These are phyloP conservation scores for Odontomachus brunneus DNA, from an alignment of 1,140 invertebrate species.

Conservation along the genomic window DNA sequence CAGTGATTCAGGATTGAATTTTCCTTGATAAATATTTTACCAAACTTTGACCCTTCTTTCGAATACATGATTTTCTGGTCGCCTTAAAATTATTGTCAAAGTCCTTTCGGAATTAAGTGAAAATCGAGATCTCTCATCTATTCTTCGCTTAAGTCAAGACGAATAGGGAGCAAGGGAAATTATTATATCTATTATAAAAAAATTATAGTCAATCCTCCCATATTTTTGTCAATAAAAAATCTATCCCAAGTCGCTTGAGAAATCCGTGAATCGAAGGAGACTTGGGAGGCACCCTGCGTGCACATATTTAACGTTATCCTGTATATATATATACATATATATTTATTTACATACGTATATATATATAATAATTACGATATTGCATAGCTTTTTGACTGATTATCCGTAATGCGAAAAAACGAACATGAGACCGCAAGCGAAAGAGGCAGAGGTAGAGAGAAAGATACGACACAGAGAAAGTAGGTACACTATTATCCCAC, in stretches of 20 bases:
- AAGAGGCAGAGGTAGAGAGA: neutral
- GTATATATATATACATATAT: slow-evolving; percentile 71
- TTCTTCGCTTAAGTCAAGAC: too few species aligned
- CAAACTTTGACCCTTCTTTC: too few species aligned
- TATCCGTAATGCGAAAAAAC: slow-evolving; percentile 79
- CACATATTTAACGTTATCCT: slow-evolving; percentile 75
- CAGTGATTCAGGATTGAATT: too few species aligned
- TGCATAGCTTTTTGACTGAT: slow-evolving; percentile 85
- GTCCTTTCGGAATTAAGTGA: too few species aligned
- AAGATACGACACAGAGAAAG: slow-evolving; percentile 42
- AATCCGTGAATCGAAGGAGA: neutral
- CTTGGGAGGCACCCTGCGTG: slow-evolving; percentile 59
- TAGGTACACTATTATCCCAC: slow-evolving; percentile 30
- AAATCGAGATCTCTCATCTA: too few species aligned
- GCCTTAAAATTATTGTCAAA: too few species aligned
- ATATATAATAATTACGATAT: slow-evolving; percentile 79
- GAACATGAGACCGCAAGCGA: slow-evolving; percentile 26
- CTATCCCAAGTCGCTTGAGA: neutral
- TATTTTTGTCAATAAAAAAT: neutral
- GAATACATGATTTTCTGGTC: too few species aligned
- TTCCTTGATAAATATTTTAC: too few species aligned
- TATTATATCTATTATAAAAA: neutral
- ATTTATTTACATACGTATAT: slow-evolving; percentile 71
- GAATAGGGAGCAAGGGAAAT: too few species aligned
- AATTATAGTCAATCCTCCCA: neutral